phyloP scores from a whole-genome alignment of 2,888 invertebrate species.

The Acleris sparsana region DNA sequence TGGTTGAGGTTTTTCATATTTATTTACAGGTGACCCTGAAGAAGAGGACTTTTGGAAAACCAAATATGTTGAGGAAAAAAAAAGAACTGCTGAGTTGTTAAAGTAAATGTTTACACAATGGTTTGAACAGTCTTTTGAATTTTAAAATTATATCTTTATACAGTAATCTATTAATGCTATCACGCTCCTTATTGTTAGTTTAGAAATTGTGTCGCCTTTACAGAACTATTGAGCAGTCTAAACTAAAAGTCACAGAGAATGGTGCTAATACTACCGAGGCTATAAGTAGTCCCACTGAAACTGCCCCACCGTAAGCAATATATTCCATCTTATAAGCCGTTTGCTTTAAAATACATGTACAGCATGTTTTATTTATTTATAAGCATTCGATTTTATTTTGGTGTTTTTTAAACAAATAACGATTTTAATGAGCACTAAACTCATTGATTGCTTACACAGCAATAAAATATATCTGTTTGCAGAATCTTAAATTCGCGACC shows the following conservation, averaged over 20 bases:
- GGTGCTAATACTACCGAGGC: not conserved
- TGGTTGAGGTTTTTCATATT: not conserved
- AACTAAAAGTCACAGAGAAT: not conserved
- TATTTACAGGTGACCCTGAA: constrained; percentile 56
- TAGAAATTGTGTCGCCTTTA: not conserved
- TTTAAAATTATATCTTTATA: no score
- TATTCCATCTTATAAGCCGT: not conserved
- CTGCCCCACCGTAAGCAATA: constrained; percentile 2
- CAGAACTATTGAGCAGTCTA: constrained; percentile 7
- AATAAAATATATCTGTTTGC: no score
- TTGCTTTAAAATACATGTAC: no score
- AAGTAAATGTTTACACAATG: constrained; percentile 46
- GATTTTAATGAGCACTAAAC: no score
- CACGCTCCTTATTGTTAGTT: not conserved
- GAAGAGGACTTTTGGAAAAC: constrained; percentile 64
- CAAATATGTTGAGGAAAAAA: constrained; percentile 68
- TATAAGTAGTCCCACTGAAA: not conserved
- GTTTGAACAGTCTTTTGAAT: no score
- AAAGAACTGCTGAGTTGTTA: constrained; percentile 56
- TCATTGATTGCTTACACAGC: no score
- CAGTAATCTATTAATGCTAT: no score
- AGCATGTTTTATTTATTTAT: no score
- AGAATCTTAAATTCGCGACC: no score
- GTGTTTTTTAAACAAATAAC: no score
- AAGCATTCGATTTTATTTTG: no score